Evolutionary conservation across 2,113 vertebrate species (phyloP), one percentile per base, ranked within the genome.

Genomic region (Cairina moschata): DNA sequence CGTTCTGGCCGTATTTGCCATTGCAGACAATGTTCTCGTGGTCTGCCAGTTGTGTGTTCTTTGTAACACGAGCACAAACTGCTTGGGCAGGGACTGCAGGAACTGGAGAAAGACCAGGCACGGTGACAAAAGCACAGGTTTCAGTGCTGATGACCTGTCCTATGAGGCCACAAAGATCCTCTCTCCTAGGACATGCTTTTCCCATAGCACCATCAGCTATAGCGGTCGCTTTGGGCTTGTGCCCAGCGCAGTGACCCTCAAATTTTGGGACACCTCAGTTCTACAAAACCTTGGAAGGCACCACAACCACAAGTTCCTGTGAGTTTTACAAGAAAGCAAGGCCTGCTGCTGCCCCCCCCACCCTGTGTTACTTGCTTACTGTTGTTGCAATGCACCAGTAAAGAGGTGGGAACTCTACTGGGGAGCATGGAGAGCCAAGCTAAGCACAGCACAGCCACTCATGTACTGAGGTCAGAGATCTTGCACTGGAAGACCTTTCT

Each of bases 291-390:
- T 62, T 58, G 50, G 9, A 34, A 78, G 77, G 48, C 68, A 89
- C 83, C 67, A 18, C 34, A 72, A n/a, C 36, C 73, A 34, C 16
- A 21, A 13, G 10, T 17, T 72, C 66, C 18, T 63, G 38, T 38
- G 18, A 62, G 85, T 31, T 0, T 34, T 74, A 46, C 31, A 68
- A 25, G 42, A 68, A 88, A 87, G 56, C 34, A 93, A 95, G 96
- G 94, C 77, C 38, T 87, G 73, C 86, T 97, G 89, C 95, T 97
- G 96, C 94, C 95, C 94, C 83, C 93, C 18, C 95, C 94, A 77
- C 38, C 93, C 21, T 52, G 74, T 82, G 95, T 95, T 84, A 6
- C 28, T 83, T 52, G 60, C 48, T 90, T 68, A 54, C 84, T 83
- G 72, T 17, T 78, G 76, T 95, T 96, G 88, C 67, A 42, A 63